phyloP scores from a whole-genome alignment of 2,888 invertebrate genomes.

The Watsonalla cultraria region DNA sequence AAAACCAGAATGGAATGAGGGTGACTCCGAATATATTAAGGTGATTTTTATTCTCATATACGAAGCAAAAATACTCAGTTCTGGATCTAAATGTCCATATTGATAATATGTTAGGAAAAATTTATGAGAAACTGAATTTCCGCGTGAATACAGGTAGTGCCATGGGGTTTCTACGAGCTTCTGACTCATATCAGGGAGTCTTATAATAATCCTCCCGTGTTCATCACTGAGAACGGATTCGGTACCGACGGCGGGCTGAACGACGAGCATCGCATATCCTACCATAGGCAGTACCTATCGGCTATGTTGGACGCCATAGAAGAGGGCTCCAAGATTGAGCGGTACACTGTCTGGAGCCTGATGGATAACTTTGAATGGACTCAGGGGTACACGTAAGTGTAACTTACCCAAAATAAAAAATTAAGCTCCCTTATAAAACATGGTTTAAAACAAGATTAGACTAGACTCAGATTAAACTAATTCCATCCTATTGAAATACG shows the following conservation, averaged over 20 bases:
- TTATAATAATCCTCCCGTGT: constrained; percentile 74
- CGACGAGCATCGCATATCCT: constrained; percentile 65
- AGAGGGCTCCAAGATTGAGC: constrained; percentile 64
- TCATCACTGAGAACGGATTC: constrained; percentile 81
- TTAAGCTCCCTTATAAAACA: too few relatives aligned
- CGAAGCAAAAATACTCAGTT: too few relatives aligned
- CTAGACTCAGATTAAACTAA: too few relatives aligned
- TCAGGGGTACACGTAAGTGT: constrained; percentile 73
- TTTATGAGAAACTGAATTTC: too few relatives aligned
- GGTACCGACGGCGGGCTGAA: constrained; percentile 50
- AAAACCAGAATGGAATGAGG: background rate
- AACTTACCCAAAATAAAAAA: background rate
- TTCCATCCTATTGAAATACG: too few relatives aligned
- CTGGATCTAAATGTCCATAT: too few relatives aligned
- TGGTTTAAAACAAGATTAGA: too few relatives aligned
- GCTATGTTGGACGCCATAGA: constrained; percentile 60
- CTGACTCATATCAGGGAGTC: constrained; percentile 66
- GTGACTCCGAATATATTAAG: background rate
- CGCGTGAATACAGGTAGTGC: constrained; percentile 57
- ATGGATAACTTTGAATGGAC: constrained; percentile 84
- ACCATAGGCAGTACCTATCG: constrained; percentile 60
- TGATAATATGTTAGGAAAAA: too few relatives aligned
- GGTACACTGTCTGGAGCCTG: constrained; percentile 81
- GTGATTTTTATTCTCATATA: background rate
- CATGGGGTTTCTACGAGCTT: constrained; percentile 77